Percentiles rank a stretch among this genome's conserved stretches.
phyloP scores from a whole-genome alignment of 1,140 invertebrate genomes.

The Trachymyrmex cornetzi region DNA sequence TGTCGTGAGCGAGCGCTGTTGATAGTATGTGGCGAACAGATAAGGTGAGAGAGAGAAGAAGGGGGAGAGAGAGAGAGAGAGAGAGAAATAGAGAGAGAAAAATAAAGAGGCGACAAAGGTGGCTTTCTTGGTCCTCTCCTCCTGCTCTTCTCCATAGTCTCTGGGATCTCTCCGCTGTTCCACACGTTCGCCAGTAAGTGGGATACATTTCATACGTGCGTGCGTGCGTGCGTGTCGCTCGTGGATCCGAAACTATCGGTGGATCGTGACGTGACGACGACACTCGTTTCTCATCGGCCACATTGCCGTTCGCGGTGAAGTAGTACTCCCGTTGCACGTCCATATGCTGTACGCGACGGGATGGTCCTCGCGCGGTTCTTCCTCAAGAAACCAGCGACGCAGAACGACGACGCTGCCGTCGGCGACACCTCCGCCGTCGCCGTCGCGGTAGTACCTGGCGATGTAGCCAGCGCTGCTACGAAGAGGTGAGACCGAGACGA shows the following conservation, averaged over 20 bases:
- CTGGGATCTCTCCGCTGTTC: not conserved
- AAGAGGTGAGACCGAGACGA: conserved; percentile 71
- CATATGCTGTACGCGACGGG: conserved; percentile 72
- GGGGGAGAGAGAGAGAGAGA: not conserved
- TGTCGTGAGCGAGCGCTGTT: not conserved
- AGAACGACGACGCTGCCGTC: conserved; percentile 51
- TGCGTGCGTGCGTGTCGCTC: not conserved
- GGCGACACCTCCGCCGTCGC: conserved; percentile 27
- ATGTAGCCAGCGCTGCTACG: conserved; percentile 35
- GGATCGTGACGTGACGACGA: conserved; percentile 13
- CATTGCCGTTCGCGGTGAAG: not conserved
- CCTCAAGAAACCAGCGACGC: conserved; percentile 65
- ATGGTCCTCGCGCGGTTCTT: conserved; percentile 80
- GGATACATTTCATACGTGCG: conserved; percentile 1
- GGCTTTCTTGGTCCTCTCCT: not conserved
- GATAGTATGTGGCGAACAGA: conserved; percentile 4
- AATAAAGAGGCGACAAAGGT: not conserved
- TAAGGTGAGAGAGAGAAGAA: not conserved
- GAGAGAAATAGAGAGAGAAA: not conserved
- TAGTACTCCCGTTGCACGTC: conserved; percentile 26
- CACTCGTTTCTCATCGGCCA: conserved; percentile 6
- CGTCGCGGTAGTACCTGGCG: conserved; percentile 48
- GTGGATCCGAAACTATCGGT: not conserved
- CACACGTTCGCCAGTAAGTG: conserved; percentile 14
- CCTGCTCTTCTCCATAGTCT: not conserved